A percentile compares a stretch with the other conserved stretches of the same genome.
These are phyloP conservation scores for Aporophyla nigra DNA, from an alignment of 2,888 invertebrate species.

Conservation along the genomic window DNA sequence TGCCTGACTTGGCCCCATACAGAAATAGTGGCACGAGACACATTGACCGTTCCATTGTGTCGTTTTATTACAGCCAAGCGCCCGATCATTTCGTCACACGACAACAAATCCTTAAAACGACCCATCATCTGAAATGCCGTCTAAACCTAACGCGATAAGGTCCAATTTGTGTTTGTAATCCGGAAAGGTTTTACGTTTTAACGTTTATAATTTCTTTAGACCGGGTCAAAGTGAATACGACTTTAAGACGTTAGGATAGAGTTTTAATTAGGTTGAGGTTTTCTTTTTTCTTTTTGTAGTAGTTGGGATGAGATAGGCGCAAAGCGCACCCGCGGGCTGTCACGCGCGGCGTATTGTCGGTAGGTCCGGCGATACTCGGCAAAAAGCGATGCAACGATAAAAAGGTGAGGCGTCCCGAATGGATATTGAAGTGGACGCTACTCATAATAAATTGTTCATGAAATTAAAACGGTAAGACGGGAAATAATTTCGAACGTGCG, in stretches of 20 bases:
- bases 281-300: slow-evolving; percentile 74
- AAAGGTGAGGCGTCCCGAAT: slow-evolving; percentile 73
- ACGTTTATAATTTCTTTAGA: slow-evolving; percentile 52
- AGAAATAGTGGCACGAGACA: slow-evolving; percentile 89
- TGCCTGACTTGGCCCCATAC: slow-evolving; percentile 72
- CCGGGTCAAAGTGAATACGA: slow-evolving; percentile 19
- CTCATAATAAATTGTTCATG: slow-evolving; percentile 67
- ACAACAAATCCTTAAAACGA: slow-evolving; percentile 74
- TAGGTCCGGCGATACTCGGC: slow-evolving; percentile 70
- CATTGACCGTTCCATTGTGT: slow-evolving; percentile 85
- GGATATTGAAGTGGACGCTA: slow-evolving; percentile 63
- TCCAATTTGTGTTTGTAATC: slow-evolving; percentile 56
- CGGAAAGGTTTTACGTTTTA: slow-evolving; percentile 58
- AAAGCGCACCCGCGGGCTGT: slow-evolving; percentile 87
- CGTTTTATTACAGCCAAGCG: slow-evolving; percentile 81
- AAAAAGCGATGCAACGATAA: slow-evolving; percentile 79
- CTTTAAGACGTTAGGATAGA: slow-evolving; percentile 37
- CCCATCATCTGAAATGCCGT: slow-evolving; percentile 58
- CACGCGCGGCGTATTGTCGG: slow-evolving; percentile 85
- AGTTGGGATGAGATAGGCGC: slow-evolving; percentile 78
- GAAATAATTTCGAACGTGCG: slow-evolving; percentile 53
- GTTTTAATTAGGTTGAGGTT: slow-evolving; percentile 61
- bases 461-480: slow-evolving; percentile 58
- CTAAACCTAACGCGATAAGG: slow-evolving; percentile 62
- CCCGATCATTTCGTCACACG: slow-evolving; percentile 82